A percentile compares a stretch with the other conserved stretches of the same genome.
phyloP scores from a whole-genome alignment of 2,113 vertebrate genomes.

The Oxygymnocypris stewartii region DNA sequence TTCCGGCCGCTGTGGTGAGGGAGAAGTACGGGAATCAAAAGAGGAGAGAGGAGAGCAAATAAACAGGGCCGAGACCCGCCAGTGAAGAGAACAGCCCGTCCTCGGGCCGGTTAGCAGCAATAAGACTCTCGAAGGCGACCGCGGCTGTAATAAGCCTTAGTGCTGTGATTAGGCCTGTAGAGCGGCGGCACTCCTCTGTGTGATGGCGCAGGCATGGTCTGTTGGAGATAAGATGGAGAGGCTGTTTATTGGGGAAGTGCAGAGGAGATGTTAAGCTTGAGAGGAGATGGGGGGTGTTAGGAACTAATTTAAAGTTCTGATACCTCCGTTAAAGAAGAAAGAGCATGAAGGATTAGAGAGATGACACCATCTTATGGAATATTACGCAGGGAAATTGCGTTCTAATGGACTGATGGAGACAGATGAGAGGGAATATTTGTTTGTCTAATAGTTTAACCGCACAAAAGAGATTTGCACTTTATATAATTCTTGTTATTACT shows the following conservation, averaged over 20 bases:
- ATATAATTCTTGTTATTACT: not conserved
- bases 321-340: conserved; percentile 24
- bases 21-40: not conserved
- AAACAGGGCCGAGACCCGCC: not conserved
- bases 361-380: not conserved
- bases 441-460: not conserved
- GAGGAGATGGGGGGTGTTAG: not conserved
- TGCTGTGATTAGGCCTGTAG: conserved; percentile 63
- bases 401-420: not conserved
- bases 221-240: conserved; percentile 58
- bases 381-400: not conserved
- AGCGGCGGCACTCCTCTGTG: conserved; percentile 52
- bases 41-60: not conserved
- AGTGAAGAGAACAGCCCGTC: not conserved
- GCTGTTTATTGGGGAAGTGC: conserved; percentile 36
- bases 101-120: not conserved
- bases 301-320: conserved; percentile 44
- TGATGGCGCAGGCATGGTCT: conserved; percentile 65
- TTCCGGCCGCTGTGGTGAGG: not conserved
- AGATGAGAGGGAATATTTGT: not conserved
- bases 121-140: not conserved
- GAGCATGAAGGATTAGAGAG: not conserved
- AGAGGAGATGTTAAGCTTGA: conserved; percentile 3
- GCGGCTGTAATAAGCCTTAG: not conserved
- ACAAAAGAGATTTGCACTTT: not conserved